Percentiles rank a stretch among this genome's conserved stretches.
Evolutionary conservation across 2,797 vertebrate genomes (phyloP).

Genomic region (Sorex maritimensis): DNA sequence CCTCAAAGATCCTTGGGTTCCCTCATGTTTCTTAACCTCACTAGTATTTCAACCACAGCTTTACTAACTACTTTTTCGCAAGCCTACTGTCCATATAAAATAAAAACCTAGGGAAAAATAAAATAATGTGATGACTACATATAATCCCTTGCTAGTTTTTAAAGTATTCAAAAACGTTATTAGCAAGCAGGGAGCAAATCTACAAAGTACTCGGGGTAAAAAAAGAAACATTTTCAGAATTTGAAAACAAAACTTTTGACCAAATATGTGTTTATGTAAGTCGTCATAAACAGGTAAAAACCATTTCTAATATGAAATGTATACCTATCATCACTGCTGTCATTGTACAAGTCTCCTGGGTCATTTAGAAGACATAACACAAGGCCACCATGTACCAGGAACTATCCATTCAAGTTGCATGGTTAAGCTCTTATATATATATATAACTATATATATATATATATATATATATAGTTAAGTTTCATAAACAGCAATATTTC

Average conservation of each 20-base stretch:
- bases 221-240: neutral
- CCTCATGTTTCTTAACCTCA: conserved; percentile 1
- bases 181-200: neutral
- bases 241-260: conserved; percentile 71
- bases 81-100: conserved; percentile 30
- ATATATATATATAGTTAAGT: too few species aligned
- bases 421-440: conserved; percentile 70
- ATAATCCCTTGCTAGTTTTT: conserved; percentile 1
- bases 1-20: conserved; percentile 34
- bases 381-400: conserved; percentile 67
- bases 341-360: conserved; percentile 30
- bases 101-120: neutral
- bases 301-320: conserved; percentile 61
- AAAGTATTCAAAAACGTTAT: conserved; percentile 42
- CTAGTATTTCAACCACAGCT: neutral
- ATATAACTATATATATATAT: too few species aligned
- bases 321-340: conserved; percentile 53
- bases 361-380: conserved; percentile 65
- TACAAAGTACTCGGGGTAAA: conserved; percentile 15
- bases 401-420: conserved; percentile 43
- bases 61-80: conserved; percentile 24
- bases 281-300: conserved; percentile 31
- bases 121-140: neutral
- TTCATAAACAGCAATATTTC: conserved; percentile 65
- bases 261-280: conserved; percentile 54